phyloP scores from a whole-genome alignment of 2,888 invertebrate genomes.

The Prosapia bicincta region DNA sequence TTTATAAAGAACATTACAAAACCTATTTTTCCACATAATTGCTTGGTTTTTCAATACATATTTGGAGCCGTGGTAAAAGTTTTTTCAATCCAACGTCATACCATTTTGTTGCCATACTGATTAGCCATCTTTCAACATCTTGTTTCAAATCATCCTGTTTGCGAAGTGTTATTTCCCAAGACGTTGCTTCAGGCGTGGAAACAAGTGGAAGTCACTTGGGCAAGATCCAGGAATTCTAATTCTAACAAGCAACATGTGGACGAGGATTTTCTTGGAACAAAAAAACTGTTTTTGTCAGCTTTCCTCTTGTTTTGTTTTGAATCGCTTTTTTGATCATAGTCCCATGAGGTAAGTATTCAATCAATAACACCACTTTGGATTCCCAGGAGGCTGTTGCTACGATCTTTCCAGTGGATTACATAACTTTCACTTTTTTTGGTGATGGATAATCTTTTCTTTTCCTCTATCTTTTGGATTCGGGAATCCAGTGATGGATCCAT shows the following conservation, averaged over 20 bases:
- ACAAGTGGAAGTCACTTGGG: neutral
- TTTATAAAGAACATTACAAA: no score
- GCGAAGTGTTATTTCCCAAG: neutral
- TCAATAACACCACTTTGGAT: conserved; percentile 11
- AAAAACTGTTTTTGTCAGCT: neutral
- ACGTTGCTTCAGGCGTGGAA: conserved; percentile 9
- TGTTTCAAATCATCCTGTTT: neutral
- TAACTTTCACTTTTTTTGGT: conserved; percentile 9
- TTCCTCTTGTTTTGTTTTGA: conserved; percentile 15
- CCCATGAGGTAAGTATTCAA: conserved; percentile 27
- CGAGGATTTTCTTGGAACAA: conserved; percentile 14
- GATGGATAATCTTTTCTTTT: conserved; percentile 12
- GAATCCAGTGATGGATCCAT: conserved; percentile 31
- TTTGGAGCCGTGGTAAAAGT: no score
- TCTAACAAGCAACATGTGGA: neutral
- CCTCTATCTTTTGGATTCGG: conserved; percentile 26
- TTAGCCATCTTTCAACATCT: neutral
- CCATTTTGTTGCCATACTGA: no score
- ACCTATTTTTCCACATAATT: no score
- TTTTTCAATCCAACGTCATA: no score
- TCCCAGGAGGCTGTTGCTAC: conserved; percentile 32
- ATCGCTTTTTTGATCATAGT: conserved; percentile 19
- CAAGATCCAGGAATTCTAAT: neutral
- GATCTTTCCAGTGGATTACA: conserved; percentile 23
- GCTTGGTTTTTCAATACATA: no score